Conservation (phyloP, 2,888 invertebrate genomes). For the Chironomus tentans region DNA sequence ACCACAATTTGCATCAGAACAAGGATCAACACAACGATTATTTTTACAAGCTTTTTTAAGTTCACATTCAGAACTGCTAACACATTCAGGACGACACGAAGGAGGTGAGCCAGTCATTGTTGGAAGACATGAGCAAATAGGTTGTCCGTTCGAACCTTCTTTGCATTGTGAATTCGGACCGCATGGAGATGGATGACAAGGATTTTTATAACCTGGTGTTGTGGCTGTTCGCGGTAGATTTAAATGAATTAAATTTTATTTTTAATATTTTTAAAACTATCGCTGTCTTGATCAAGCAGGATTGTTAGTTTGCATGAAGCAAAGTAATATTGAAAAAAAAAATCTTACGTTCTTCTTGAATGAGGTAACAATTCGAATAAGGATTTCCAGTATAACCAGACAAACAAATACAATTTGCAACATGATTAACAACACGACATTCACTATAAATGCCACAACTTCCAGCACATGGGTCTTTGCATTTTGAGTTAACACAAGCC, state of each 20-base stretch:
- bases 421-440: slow-evolving; percentile 61
- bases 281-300: neutral
- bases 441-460: slow-evolving; percentile 45
- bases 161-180: slow-evolving; percentile 54
- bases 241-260: too few relatives aligned
- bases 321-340: neutral
- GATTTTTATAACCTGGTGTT: slow-evolving; percentile 38
- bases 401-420: slow-evolving; percentile 59
- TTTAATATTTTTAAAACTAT: too few relatives aligned
- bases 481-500: slow-evolving; percentile 60
- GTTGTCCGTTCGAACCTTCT: slow-evolving; percentile 47
- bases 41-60: slow-evolving; percentile 59
- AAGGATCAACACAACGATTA: slow-evolving; percentile 65
- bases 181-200: slow-evolving; percentile 66
- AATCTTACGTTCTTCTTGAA: too few relatives aligned
- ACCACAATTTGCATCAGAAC: slow-evolving; percentile 56
- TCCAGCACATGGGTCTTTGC: slow-evolving; percentile 57
- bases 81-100: slow-evolving; percentile 67
- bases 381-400: slow-evolving; percentile 62
- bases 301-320: neutral
- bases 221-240: neutral
- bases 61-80: slow-evolving; percentile 63
- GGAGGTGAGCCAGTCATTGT: slow-evolving; percentile 69
- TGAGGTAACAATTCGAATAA: slow-evolving; percentile 49
- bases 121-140: slow-evolving; percentile 58